Percentiles rank a stretch among this genome's conserved stretches.
These are phyloP conservation scores for Melangyna quadrimaculata DNA, from an alignment of 2,888 invertebrate species.

Conservation along the genomic window DNA sequence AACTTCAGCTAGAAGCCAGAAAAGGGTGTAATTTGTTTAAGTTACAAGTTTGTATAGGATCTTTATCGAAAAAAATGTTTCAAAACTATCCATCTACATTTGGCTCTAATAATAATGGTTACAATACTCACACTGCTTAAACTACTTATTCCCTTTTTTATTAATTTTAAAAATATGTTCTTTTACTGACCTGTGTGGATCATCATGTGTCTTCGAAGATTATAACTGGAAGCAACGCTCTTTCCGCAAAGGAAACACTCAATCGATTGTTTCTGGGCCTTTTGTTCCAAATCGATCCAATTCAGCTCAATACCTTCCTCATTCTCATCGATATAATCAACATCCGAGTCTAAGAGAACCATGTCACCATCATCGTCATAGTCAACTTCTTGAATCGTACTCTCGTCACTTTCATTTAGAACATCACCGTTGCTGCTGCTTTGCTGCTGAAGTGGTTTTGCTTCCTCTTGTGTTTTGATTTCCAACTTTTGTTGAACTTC, in stretches of 20 bases:
- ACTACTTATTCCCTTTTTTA: too few species aligned
- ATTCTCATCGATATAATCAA: conserved; percentile 72
- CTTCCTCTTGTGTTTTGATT: conserved; percentile 37
- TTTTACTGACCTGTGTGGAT: conserved; percentile 78
- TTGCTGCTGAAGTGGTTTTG: conserved; percentile 14
- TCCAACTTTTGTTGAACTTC: conserved; percentile 40
- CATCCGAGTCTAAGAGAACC: conserved; percentile 60
- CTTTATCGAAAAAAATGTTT: too few species aligned
- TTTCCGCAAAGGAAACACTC: conserved; percentile 80
- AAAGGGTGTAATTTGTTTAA: too few species aligned
- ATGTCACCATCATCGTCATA: conserved; percentile 72
- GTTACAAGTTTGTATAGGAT: too few species aligned
- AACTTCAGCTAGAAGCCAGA: too few species aligned
- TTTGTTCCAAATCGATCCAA: conserved; percentile 76
- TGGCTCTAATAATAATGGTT: too few species aligned
- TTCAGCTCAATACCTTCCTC: conserved; percentile 73
- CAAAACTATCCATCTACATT: too few species aligned
- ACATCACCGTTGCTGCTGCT: conserved; percentile 14
- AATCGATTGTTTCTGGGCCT: conserved; percentile 77
- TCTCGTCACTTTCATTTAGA: conserved; percentile 58
- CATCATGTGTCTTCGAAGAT: conserved; percentile 80
- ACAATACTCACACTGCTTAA: too few species aligned
- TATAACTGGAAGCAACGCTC: conserved; percentile 79
- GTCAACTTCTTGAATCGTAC: conserved; percentile 58
- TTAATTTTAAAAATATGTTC: too few species aligned